Percentiles rank a stretch among this genome's conserved stretches.
These are phyloP conservation scores for Lepus europaeus DNA, from an alignment of 2,113 vertebrate species.

Conservation along the genomic window DNA sequence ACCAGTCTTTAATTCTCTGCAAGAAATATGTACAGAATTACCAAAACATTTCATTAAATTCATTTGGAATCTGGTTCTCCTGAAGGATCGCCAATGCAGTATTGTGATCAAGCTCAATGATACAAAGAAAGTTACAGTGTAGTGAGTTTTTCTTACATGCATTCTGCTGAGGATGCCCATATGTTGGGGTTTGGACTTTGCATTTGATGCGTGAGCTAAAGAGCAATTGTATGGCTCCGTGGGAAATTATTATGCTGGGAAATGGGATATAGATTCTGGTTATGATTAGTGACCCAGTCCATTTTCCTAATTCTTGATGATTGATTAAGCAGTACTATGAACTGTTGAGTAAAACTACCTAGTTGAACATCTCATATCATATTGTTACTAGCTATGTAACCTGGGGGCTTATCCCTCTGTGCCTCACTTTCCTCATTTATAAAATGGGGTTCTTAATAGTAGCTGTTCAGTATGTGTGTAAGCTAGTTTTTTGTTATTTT, in stretches of 20 bases:
- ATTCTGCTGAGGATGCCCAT: neutral
- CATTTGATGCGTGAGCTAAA: neutral
- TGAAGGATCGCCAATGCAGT: neutral
- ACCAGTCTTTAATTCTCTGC: neutral
- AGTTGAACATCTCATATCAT: neutral
- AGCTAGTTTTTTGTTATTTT: too few species aligned
- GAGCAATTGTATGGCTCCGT: neutral
- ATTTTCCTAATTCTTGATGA: neutral
- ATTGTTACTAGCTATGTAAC: neutral
- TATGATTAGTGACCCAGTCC: neutral
- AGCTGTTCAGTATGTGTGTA: neutral
- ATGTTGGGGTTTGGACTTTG: neutral
- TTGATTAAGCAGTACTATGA: neutral
- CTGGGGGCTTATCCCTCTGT: neutral
- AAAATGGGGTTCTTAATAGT: neutral
- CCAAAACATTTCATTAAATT: conserved; percentile 15
- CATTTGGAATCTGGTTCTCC: conserved; percentile 12
- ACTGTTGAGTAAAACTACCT: neutral
- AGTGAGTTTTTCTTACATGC: neutral
- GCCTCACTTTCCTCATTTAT: neutral
- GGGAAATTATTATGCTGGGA: neutral
- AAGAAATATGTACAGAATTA: neutral
- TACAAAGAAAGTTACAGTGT: neutral
- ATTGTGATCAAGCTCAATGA: neutral
- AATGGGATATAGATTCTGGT: neutral